Percentiles rank a stretch among this genome's conserved stretches.
Conservation (phyloP, 2,113 vertebrate genomes). For the Saguinus midas region DNA sequence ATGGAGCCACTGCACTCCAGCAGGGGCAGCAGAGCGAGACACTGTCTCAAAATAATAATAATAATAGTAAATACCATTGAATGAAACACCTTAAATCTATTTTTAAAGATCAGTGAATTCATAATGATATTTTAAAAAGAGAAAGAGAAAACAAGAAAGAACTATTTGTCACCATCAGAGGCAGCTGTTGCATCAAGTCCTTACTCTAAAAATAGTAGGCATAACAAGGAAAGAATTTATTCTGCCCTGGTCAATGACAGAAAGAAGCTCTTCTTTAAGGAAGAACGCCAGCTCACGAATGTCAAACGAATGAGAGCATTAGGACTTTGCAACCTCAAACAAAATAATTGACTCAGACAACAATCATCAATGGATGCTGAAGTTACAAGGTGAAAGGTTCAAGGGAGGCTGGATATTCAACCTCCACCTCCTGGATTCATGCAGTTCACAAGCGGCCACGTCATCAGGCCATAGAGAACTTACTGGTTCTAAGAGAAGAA, state of each 20-base stretch:
- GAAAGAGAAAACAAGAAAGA: background rate
- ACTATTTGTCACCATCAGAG: background rate
- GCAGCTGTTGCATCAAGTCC: background rate
- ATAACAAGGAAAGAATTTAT: background rate
- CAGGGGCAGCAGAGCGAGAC: too few relatives aligned
- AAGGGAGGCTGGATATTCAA: background rate
- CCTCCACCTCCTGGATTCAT: too few relatives aligned
- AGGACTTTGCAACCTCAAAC: background rate
- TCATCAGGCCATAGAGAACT: background rate
- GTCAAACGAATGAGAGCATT: background rate
- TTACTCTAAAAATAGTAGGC: background rate
- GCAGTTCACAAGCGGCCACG: background rate
- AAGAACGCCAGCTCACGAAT: background rate
- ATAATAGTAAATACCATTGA: background rate
- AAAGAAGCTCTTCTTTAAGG: background rate
- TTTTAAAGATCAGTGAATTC: constrained; percentile 21
- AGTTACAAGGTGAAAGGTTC: background rate
- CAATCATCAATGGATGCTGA: background rate
- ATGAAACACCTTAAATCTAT: background rate
- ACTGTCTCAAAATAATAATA: too few relatives aligned
- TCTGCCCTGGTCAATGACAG: background rate
- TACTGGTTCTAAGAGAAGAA: background rate
- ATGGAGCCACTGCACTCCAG: too few relatives aligned
- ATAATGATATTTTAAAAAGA: background rate
- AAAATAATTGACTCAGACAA: constrained; percentile 5